Evolutionary conservation across 2,113 vertebrate genomes (phyloP), one percentile per base, ranked within the genome.

Genomic region (Tor tambroides): DNA sequence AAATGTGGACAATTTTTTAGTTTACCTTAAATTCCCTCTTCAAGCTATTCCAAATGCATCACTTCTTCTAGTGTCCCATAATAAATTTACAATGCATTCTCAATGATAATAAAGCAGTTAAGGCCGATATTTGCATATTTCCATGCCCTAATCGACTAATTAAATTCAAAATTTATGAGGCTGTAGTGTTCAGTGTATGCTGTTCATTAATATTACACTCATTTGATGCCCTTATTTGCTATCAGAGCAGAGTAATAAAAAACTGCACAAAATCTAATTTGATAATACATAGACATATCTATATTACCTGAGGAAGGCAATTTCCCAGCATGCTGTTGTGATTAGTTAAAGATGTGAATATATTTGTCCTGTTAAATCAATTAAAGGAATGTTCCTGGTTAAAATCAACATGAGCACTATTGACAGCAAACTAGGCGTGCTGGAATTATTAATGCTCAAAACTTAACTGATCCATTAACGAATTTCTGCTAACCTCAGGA

Each of bases 171-270:
- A 41, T 63, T 35, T 63, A 17, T 0, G 6, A 80, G 23, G 10
- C 23, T 80, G 32, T 59, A n/a, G 78, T 80, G 77, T 80, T 61
- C 6, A 41, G 21, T 61, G 11, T 12, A 23, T 80, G 78, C 3
- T 38, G 78, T n/a, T 80, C 32, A 61, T 80, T 61, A 79, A 51
- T 30, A 79, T 35, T 6, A 79, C 19, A 75, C 30, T 59, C 2
- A 35, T 35, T 12, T 32, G 26, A 78, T 11, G 26, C 1, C 26
- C 28, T 78, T 56, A 56, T 78, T 78, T 78, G 46, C 26, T 51
- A 56, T 78, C 4, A 78, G 43, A 54, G 28, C 46, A 78, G 51
- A 54, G 15, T 10, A 78, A 78, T 78, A 54, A 76, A 54, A 0
- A 78, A 32, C 59, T 61, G 35, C 8, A 38, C 8, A 38, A 72